Evolutionary conservation across 2,113 vertebrate species (phyloP), one percentile per base, ranked within the genome.

Genomic region (Scomber scombrus): DNA sequence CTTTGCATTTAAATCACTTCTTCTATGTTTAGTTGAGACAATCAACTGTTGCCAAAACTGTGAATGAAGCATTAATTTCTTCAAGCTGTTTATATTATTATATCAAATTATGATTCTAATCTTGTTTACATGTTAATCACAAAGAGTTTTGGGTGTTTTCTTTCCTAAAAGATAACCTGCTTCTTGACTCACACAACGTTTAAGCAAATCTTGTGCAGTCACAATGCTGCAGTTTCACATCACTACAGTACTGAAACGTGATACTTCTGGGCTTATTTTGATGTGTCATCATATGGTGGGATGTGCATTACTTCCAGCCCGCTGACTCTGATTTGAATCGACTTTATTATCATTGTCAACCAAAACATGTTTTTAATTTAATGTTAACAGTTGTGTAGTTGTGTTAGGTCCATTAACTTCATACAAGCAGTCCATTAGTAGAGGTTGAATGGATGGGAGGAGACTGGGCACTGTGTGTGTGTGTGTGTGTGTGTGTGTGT

Each of bases 381-480:
- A 71, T 26, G 76, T 61, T 46, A 29, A 18, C n/a, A 43, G 26
- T 47, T 61, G n/a, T 29, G 11, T 21, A 43, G 26, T 47, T 61
- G n/a, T 29, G 11, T 13, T 23, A 3, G 47, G 77, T 75, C 29
- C 51, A 75, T 87, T 78, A 55, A 58, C 61, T 55, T 64, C 11
- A 47, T 46, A 19, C 12, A 29, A 40, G 3, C 3, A 29, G 29
- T 49, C 47, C 50, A 62, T 68, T 76, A 71, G 46, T 43, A 21
- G 43, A 69, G 45, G 29, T 3, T 45, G 26, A 85, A 69, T 8
- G 19, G 29, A 47, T 52, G 29, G 46, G 46, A 56, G 23, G 56
- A 74, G 46, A 64, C 21, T 11, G 9, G 34, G 3, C 6, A 6
- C 5, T 47, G 0, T 63, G 4, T 15, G 50, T 50, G 16, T 74